phyloP scores from a whole-genome alignment of 2,888 invertebrate species.

The Himalopsyche japonica region DNA sequence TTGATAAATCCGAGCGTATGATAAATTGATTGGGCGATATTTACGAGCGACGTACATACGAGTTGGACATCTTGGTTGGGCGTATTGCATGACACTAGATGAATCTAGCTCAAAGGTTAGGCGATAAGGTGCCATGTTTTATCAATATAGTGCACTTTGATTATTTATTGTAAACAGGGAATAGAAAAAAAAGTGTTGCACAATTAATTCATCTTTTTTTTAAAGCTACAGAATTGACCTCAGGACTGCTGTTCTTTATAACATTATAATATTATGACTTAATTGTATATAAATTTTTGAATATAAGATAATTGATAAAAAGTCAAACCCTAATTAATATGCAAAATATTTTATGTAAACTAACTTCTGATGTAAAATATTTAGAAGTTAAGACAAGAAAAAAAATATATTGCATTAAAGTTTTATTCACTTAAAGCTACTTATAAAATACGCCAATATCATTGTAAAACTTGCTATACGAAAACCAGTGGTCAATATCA shows the following conservation, averaged over 20 bases:
- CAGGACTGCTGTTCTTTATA: neutral
- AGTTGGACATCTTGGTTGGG: neutral
- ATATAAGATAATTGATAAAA: too few species aligned
- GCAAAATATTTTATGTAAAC: too few species aligned
- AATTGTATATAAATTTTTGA: neutral
- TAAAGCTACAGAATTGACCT: neutral
- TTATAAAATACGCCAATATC: too few species aligned
- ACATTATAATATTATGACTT: neutral
- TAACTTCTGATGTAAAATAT: too few species aligned
- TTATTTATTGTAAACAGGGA: neutral
- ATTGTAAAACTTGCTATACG: too few species aligned
- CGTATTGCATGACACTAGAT: neutral
- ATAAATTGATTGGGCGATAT: neutral
- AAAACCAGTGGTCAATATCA: too few species aligned
- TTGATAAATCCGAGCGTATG: neutral
- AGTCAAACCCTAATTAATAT: too few species aligned
- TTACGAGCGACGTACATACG: neutral
- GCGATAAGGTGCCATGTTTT: constrained; percentile 2
- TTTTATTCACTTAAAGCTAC: too few species aligned
- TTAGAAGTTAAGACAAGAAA: too few species aligned
- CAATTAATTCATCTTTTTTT: neutral
- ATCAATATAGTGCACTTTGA: constrained; percentile 3
- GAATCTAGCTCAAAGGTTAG: constrained; percentile 1
- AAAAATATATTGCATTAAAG: too few species aligned
- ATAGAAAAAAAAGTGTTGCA: neutral